Base-by-base conservation (phyloP, 2,113 vertebrate genomes). In the Chaetorhynchus papuensis region DNA sequence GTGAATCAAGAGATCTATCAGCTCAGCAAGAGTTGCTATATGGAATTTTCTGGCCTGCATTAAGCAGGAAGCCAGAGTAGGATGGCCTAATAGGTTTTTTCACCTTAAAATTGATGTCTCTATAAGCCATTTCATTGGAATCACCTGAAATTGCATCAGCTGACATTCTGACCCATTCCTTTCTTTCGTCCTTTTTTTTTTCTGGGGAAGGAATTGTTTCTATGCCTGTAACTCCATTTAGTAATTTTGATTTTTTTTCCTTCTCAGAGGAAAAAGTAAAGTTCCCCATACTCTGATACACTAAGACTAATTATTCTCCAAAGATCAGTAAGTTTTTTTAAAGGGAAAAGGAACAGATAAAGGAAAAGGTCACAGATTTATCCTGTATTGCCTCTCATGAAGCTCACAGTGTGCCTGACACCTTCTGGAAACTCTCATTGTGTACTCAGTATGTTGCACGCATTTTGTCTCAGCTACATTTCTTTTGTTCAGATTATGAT, bases 121-220 rank as follows among this genome's bases (percentile, higher is more conserved):
- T 45, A 8, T 49, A 27, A 83, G 20, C 11, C 9, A 57, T 87
- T 79, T 87, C 49, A 61, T 11, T 57, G 23, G n/a, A 87, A 75
- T 70, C 17, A 79, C 20, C 31, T 27, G 11, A 89, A 89, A 71
- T 42, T 70, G 37, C 53, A 79, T 61, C n/a, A 70, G 11, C 22
- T 69, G n/a, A 79, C 5, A 20, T 75, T 82, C 41, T 76, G 77
- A 76, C 20, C 15, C 15, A 22, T 79, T 93, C 60, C 27, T 57
- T 80, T 69, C 15, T 61, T 70, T 41, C 0, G 0, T 24, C 4
- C 3, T 13, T 77, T 56, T 61, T 60, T 70, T 69, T 11, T 6
- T 0, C 19, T 68, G 15, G 15, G 8, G 14, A 37, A 93, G 12
- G 8, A 54, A 44, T 37, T 11, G 15, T 63, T 82, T 81, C 14